A percentile compares a stretch with the other conserved stretches of the same genome.
phyloP scores from a whole-genome alignment of 2,888 invertebrate species.

The Drosophila basisetae region DNA sequence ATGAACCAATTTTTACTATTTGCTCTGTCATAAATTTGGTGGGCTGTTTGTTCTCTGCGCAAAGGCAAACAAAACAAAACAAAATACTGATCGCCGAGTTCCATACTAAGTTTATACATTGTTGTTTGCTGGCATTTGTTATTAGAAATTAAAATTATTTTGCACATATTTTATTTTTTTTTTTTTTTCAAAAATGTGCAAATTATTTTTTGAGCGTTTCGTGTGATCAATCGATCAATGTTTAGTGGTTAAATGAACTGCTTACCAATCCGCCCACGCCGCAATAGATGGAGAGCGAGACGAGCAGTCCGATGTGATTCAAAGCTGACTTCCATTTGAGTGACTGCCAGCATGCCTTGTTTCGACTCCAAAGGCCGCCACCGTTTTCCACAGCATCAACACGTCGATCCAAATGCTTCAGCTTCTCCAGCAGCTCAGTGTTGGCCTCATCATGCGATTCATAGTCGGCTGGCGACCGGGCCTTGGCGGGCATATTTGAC shows the following conservation, averaged over 20 bases:
- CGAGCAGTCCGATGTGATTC: constrained; percentile 91
- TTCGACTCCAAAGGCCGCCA: constrained; percentile 84
- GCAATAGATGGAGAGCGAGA: constrained; percentile 92
- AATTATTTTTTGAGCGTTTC: constrained; percentile 36
- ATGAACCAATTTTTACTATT: constrained; percentile 65
- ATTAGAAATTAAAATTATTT: constrained; percentile 25
- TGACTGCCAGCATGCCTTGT: constrained; percentile 85
- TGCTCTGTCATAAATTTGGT: constrained; percentile 50
- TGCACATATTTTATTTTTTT: background rate
- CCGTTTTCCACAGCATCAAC: constrained; percentile 74
- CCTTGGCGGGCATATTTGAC: constrained; percentile 49
- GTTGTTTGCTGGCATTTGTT: constrained; percentile 17
- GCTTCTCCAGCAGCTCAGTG: constrained; percentile 84
- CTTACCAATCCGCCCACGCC: constrained; percentile 91
- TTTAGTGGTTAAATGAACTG: background rate
- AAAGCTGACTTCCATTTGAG: constrained; percentile 88
- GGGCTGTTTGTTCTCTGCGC: constrained; percentile 16
- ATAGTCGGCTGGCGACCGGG: constrained; percentile 70
- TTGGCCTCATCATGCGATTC: constrained; percentile 84
- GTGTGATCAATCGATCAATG: background rate
- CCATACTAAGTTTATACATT: background rate
- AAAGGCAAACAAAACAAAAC: constrained; percentile 11
- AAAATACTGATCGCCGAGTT: background rate
- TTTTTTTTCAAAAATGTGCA: constrained; percentile 22
- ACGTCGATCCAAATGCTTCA: constrained; percentile 84